Evolutionary conservation across 2,797 vertebrate genomes (phyloP).

Genomic region (Enteromius fasciolatus): DNA sequence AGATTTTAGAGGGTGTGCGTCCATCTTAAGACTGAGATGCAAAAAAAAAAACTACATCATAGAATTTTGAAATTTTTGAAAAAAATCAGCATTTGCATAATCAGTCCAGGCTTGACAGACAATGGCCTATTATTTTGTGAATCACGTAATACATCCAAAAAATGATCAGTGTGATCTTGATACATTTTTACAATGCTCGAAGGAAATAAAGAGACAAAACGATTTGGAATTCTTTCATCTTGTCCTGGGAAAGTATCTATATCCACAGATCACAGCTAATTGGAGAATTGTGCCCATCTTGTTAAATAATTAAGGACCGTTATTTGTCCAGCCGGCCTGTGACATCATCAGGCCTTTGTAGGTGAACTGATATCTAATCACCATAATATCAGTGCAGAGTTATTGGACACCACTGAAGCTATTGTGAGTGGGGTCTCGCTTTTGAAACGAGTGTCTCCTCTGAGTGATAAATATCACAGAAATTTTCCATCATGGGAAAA

Average conservation of each 20-base stretch:
- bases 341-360: constrained; percentile 79
- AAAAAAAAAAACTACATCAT: background rate
- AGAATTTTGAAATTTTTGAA: background rate
- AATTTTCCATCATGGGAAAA: constrained; percentile 54
- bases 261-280: constrained; percentile 74
- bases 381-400: constrained; percentile 76
- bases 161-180: background rate
- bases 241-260: constrained; percentile 70
- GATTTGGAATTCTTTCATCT: constrained; percentile 66
- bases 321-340: constrained; percentile 74
- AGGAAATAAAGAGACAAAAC: constrained; percentile 37
- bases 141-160: background rate
- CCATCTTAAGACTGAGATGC: background rate
- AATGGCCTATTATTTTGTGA: background rate
- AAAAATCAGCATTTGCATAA: background rate
- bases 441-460: constrained; percentile 46
- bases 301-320: constrained; percentile 80
- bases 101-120: background rate
- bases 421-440: constrained; percentile 73
- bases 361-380: constrained; percentile 75
- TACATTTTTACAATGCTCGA: constrained; percentile 18
- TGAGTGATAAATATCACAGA: constrained; percentile 46
- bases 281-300: constrained; percentile 66
- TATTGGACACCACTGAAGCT: constrained; percentile 72
- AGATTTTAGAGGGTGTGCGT: background rate